Base-by-base conservation (phyloP, 2,888 invertebrate genomes). In the Nephrotoma appendiculata region DNA sequence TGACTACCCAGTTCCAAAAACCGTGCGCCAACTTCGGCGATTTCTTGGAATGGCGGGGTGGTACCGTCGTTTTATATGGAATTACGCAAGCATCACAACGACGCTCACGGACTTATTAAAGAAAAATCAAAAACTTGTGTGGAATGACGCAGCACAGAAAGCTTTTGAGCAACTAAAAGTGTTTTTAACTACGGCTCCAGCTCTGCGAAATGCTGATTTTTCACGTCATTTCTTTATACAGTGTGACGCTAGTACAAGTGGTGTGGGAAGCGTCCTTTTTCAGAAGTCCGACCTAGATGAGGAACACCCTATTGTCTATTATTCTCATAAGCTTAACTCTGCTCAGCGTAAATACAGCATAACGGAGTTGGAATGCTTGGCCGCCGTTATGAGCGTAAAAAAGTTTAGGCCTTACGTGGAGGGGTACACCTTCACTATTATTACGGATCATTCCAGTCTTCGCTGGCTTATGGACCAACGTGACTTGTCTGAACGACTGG, bases 21-120 rank as follows among this genome's bases (percentile, higher is more conserved):
- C 84, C 31, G 31, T 31, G 31, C 31, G 31, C 2, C 31, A 31
- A 31, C 31, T 31, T 31, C 31, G 31, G 31, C 1, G 88, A 9
- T 88, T 89, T 12, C n/a, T 88, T 0, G 88, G 88, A 0, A 87
- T 88, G 48, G 88, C 88, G 0, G 88, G 88, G 0, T 89, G 88
- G 88, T 88, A 88, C 42, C 41, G 88, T 0, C 57, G 88, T 12
- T 48, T 48, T 48, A n/a, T 48, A n/a, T 48, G 11, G 11, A n/a
- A n/a, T 48, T 48, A 48, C 3, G 86, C 88, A 0, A n/a, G 87
- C 1, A 7, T 88, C 3, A 45, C 88, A 9, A 86, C 87, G 1
- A 85, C 88, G 0, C 45, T 88, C 0, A 88, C 87, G 0, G 83
- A 88, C 6, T 57, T 86, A 2, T 88, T n/a, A 2, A 31, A 31